Base-by-base conservation (phyloP, 2,113 vertebrate genomes). In the Muntiacus reevesi region DNA sequence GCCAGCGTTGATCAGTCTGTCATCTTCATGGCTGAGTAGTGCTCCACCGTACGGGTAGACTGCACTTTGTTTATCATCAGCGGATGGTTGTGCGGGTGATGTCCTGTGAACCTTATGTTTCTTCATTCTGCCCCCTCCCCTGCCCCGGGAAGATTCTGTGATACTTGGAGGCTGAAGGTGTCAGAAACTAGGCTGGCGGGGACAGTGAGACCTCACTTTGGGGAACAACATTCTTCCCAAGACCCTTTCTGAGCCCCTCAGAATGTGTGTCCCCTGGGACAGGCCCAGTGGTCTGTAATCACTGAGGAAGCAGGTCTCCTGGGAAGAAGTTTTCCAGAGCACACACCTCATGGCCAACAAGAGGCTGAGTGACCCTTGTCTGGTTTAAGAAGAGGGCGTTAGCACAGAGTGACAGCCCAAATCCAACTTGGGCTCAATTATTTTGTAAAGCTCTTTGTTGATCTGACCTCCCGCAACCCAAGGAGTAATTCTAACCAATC, bases 401-500 rank as follows among this genome's bases (percentile, higher is more conserved):
- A 47, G 47, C 50, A 40, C 47, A 52, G 50, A 91, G 94, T 82
- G 23, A 83, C 19, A 57, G 36, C 21, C 5, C 12, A 8, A 47
- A 28, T 94, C 62, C 27, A 79, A 90, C 50, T 90, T 79, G 16
- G 71, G 84, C 88, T 95, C 62, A 47, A 21, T 96, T 91, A 85
- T 91, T 96, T 94, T 52, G 60, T 94, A 23, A 89, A 93, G 52
- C 30, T 6, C 90, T 93, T 97, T 93, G 67, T 93, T 93, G 86
- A 55, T 84, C 84, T 96, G 95, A 60, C 89, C 21, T 94, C 55
- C 60, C 0, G n/a, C 88, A 84, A 87, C 62, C 14, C 89, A 84
- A 55, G 89, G 97, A 88, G 74, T 97, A 90, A 95, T 96, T 97
- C 88, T 95, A 94, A 76, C 84, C 83, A 45, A 81, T 60, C 76